Conservation (phyloP, 2,888 invertebrate genomes). For the Mimas tiliae region DNA sequence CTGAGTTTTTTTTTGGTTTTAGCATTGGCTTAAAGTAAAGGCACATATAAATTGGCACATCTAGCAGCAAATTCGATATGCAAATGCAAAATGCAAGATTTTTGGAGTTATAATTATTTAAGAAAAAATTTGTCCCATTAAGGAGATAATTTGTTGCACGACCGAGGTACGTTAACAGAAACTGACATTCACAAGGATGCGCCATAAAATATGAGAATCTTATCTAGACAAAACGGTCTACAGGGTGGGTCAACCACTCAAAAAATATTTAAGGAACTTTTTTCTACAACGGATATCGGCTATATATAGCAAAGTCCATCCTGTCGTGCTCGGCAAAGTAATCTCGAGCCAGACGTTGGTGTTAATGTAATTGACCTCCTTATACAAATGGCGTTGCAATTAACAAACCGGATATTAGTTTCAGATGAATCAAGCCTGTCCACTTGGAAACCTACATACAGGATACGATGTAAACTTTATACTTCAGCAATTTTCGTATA, state of each 20-base stretch:
- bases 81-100: background rate
- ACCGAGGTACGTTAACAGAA: no score
- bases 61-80: background rate
- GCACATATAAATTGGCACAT: no score
- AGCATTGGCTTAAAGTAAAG: slow-evolving; percentile 5
- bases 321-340: slow-evolving; percentile 27
- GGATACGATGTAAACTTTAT: background rate
- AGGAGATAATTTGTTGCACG: no score
- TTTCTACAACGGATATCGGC: slow-evolving; percentile 11
- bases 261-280: no score
- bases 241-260: no score
- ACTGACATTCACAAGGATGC: no score
- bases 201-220: no score
- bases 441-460: background rate
- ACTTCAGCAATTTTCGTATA: no score
- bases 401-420: slow-evolving; percentile 59
- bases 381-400: slow-evolving; percentile 49
- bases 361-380: slow-evolving; percentile 50
- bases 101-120: no score
- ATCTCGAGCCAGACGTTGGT: slow-evolving; percentile 33
- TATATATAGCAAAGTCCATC: slow-evolving; percentile 6
- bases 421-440: slow-evolving; percentile 44
- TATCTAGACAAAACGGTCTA: no score
- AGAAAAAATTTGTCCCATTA: no score
- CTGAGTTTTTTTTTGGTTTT: background rate